Percentiles rank a stretch among this genome's conserved stretches.
phyloP scores from a whole-genome alignment of 1,140 invertebrate species.

The Macrostomum lignano region DNA sequence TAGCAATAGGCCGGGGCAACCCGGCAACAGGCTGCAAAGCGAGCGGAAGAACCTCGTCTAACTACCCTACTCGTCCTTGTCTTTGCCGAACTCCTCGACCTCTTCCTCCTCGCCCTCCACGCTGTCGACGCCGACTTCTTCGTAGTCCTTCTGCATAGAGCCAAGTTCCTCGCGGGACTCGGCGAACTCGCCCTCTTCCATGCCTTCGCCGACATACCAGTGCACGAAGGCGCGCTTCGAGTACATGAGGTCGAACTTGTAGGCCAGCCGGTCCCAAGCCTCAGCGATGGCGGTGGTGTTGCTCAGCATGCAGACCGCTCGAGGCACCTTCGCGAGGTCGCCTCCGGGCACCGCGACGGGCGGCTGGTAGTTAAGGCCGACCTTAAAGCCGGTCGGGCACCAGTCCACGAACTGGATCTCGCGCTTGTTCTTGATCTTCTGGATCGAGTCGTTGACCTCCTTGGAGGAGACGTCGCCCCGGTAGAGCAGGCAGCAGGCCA shows the following conservation, averaged over 20 bases:
- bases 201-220: constrained; percentile 32
- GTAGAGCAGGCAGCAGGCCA: constrained; percentile 33
- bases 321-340: constrained; percentile 26
- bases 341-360: constrained; percentile 41
- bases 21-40: no score
- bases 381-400: constrained; percentile 44
- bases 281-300: background rate
- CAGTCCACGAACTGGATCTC: constrained; percentile 55
- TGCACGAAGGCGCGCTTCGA: constrained; percentile 11
- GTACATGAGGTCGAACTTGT: constrained; percentile 11
- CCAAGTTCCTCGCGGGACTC: constrained; percentile 44
- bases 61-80: no score
- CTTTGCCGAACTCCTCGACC: no score
- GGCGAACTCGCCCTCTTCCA: constrained; percentile 45
- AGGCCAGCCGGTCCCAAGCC: constrained; percentile 8
- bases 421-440: constrained; percentile 48
- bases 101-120: no score
- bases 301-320: constrained; percentile 13
- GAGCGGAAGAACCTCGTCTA: no score
- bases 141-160: no score
- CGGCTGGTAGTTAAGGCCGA: constrained; percentile 15
- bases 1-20: no score
- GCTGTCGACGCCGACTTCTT: no score
- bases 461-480: constrained; percentile 34
- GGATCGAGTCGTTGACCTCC: constrained; percentile 55